Base-by-base conservation (phyloP, 2,113 vertebrate genomes). In the Hystrix cristata region DNA sequence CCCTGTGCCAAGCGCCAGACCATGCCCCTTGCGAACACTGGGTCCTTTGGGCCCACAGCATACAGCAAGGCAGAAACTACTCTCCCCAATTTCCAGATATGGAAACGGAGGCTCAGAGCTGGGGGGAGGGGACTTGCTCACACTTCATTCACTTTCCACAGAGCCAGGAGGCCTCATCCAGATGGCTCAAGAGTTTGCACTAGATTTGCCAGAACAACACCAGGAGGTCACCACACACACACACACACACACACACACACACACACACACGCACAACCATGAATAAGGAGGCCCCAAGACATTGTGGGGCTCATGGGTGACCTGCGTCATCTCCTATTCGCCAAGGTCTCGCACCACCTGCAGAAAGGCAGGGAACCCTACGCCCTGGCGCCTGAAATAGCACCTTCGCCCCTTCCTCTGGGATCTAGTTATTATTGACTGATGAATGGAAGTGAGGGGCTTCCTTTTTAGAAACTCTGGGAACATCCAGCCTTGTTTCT, bases 401-500 rank as follows among this genome's bases (percentile, higher is more conserved):
- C 1, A 90, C 7, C 80, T 76, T 25, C 43, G 53, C 3, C 48
- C 25, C n/a, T 87, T 69, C 59, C 15, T 25, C 72, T 0, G 67
- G 16, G 29, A 57, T 55, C 74, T 48, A 27, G 43, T 64, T 65
- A 31, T 71, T 23, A 16, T 8, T 51, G 81, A 48, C 51, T 16
- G 2, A 12, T 25, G 5, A 85, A 12, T 59, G 14, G 67, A 12
- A 67, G 31, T 11, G 12, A 13, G 19, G 53, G 31, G 1, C 5
- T n/a, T 81, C 25, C 51, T 43, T 84, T 84, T 62, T 19, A 21
- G 84, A 86, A 64, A 38, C 65, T 48, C 82, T 46, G 21, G 29
- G 46, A 10, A 10, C 2, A 34, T 29, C 38, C 0, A 4, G 62
- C 43, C 46, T 71, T 57, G 16, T n/a, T 1, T 0, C 79, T 2